Base-by-base conservation (phyloP, 64 coral and sea anemone species). In the Dendronephthya gigantea region DNA sequence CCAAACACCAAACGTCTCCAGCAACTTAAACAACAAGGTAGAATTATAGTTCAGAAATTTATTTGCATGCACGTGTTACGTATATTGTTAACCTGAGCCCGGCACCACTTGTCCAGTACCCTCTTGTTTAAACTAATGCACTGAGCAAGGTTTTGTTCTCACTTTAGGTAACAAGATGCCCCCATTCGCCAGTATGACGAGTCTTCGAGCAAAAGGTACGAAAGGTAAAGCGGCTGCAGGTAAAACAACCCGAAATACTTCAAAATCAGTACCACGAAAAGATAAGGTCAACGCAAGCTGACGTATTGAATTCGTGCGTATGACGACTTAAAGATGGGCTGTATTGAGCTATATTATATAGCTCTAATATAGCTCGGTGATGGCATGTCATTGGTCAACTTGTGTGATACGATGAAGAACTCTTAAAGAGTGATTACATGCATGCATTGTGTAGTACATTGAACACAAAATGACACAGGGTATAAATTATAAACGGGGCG, bases 1-100 rank as follows among this genome's bases (percentile, higher is more conserved):
- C 69, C 86, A 52, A 96, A 96, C 83, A 93, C 88, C 70, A 83
- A 83, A 49, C 83, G 94, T 28, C 86, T 96, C 0, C 94, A 93
- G 41, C 94, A 62, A n/a, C 25, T 62, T 19, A 19, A 96, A 35
- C 94, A 96, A 70, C 81, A 86, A 91, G 94, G 94, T 96, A 86
- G 83, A 16, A n/a, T n/a, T 25, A 15, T 2, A 84, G 35, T 0
- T 5, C 16, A 30, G 0, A 50, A 72, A 82, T 86, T 15, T 7
- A 62, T 1, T 62, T n/a, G 25, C 16, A 62, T 2, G 55, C 19
- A 62, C 16, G 19, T 7, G 25, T n/a, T 23, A 52, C 13, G 9
- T 12, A 52, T 16, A 16, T 10, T 52, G 13, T 52, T 52, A 52
- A n/a, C n/a, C n/a, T n/a, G n/a, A n/a, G n/a, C n/a, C n/a, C n/a